Percentiles rank a stretch among this genome's conserved stretches.
These are phyloP conservation scores for Pseudolycoriella hygida DNA, from an alignment of 2,888 invertebrate genomes.

Conservation along the genomic window DNA sequence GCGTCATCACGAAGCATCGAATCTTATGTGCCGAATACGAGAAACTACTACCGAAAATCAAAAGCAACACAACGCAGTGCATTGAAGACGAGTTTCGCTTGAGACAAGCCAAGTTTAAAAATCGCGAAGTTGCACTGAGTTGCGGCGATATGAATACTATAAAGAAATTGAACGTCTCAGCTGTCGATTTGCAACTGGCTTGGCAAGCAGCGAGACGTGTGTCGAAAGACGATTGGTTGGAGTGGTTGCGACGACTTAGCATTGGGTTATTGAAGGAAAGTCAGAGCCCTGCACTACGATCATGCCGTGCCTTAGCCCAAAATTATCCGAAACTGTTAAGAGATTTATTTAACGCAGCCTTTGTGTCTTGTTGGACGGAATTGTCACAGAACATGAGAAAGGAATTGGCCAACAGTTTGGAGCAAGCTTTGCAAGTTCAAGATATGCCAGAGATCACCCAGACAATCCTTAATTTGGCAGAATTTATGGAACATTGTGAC, in stretches of 20 bases:
- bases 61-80: slow-evolving; percentile 53
- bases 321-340: slow-evolving; percentile 89
- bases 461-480: slow-evolving; percentile 89
- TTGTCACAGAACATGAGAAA: slow-evolving; percentile 55
- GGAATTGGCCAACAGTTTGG: slow-evolving; percentile 70
- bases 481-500: slow-evolving; percentile 99
- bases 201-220: slow-evolving; percentile 87
- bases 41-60: slow-evolving; percentile 50
- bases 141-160: slow-evolving; percentile 54
- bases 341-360: slow-evolving; percentile 95
- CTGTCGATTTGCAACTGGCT: slow-evolving; percentile 68
- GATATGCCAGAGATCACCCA: slow-evolving; percentile 93
- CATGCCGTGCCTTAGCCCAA: slow-evolving; percentile 83
- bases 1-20: slow-evolving; percentile 60
- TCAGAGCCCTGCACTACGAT: slow-evolving; percentile 83
- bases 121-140: slow-evolving; percentile 47
- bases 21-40: slow-evolving; percentile 67
- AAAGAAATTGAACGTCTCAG: slow-evolving; percentile 66
- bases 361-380: slow-evolving; percentile 98
- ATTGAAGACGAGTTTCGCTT: slow-evolving; percentile 57
- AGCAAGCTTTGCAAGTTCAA: slow-evolving; percentile 78
- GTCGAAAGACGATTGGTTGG: slow-evolving; percentile 97
- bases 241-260: slow-evolving; percentile 85
- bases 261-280: slow-evolving; percentile 89
- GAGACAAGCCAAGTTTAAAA: slow-evolving; percentile 46